Evolutionary conservation across 2,113 vertebrate species (phyloP), one percentile per base, ranked within the genome.

Genomic region (Argyrosomus japonicus): DNA sequence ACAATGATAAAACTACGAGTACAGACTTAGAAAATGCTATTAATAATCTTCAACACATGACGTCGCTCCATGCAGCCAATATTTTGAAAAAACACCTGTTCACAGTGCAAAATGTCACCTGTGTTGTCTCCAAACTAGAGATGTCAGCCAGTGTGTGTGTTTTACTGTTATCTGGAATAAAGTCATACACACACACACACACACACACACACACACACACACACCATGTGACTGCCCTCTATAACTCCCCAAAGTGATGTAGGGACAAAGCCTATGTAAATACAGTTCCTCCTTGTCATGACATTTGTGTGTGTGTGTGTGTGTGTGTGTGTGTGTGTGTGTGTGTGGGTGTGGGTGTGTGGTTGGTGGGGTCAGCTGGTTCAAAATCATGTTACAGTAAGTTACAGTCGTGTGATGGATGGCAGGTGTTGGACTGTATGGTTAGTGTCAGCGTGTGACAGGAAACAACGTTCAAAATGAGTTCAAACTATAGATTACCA

Each of bases 331-430:
- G 61, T 23, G 14, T 78, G 72, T 57, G 51, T 64, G 51, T 54
- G 77, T 60, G 17, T 14, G 73, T 58, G 48, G 65, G 58, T 61
- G 64, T 71, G 7, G 72, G 48, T 2, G 72, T 77, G 15, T 21
- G 36, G 18, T 50, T 2, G 23, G 45, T 47, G 36, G 56, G 81
- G 74, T 89, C 83, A 89, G 21, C 71, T n/a, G 68, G 84, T 92
- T 88, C 72, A 81, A 65, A 71, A 86, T 86, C 74, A 85, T 18
- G 76, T 69, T 43, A 8, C 76, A 83, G 76, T 74, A 78, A 65
- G 60, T 6, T 32, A 40, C 51, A 85, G 77, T 77, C 21, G n/a
- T 2, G 48, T 86, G 82, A 88, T 32, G 64, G 40, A 68, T 17
- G 67, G 67, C 79, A 89, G 68, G 79, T 91, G 84, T 58, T 68